A percentile compares a stretch with the other conserved stretches of the same genome.
These are phyloP conservation scores for Urophycis tenuis DNA, from an alignment of 2,797 vertebrate species.

Conservation along the genomic window DNA sequence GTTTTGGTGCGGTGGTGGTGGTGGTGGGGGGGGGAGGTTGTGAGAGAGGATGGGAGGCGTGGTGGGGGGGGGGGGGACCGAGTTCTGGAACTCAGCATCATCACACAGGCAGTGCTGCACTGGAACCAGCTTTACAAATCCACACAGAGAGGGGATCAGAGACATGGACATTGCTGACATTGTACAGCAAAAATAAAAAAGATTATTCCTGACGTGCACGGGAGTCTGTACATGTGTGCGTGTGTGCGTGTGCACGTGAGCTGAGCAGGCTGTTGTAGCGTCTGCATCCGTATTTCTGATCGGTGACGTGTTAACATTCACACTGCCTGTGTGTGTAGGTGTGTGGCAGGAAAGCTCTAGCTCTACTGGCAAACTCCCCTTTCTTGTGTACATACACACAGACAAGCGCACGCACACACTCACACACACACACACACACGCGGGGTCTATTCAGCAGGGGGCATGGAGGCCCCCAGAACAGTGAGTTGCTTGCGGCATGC, in stretches of 20 bases:
- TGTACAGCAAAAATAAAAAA: neutral
- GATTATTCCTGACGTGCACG: neutral
- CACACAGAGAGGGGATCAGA: neutral
- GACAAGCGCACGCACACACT: conserved; percentile 13
- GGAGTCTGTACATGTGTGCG: conserved; percentile 6
- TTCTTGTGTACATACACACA: conserved; percentile 41
- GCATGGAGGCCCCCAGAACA: conserved; percentile 67
- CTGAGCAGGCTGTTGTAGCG: neutral
- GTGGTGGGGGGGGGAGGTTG: conserved; percentile 48
- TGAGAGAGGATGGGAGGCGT: conserved; percentile 12
- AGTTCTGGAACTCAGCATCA: conserved; percentile 37
- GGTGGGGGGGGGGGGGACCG: conserved; percentile 36
- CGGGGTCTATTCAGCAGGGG: conserved; percentile 49
- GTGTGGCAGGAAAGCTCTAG: conserved; percentile 62
- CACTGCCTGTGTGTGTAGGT: neutral
- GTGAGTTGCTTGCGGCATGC: conserved; percentile 46
- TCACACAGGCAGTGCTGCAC: conserved; percentile 22
- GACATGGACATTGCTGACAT: neutral
- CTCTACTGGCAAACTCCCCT: conserved; percentile 67
- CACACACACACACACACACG: conserved; percentile 26
- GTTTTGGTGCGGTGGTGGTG: too few relatives aligned
- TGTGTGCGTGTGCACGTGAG: neutral
- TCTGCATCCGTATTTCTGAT: neutral
- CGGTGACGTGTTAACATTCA: neutral
- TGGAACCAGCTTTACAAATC: conserved; percentile 1